phyloP scores from a whole-genome alignment of 2,888 invertebrate species.

The Pardosa pseudoannulata region DNA sequence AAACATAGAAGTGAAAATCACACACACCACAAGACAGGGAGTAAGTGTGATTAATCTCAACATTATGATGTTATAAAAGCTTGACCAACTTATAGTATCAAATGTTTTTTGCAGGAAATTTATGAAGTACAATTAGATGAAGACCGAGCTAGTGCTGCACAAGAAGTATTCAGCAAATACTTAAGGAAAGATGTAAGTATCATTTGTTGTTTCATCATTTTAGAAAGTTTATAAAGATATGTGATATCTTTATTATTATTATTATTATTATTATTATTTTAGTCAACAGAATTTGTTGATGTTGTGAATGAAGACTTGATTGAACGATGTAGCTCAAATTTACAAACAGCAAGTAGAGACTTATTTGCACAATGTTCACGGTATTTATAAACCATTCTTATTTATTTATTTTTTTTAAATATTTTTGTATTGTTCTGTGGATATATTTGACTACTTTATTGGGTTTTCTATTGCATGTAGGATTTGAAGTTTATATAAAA shows the following conservation, averaged over 20 bases:
- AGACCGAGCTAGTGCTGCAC: constrained; percentile 87
- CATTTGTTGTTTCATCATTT: neutral
- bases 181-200: constrained; percentile 77
- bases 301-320: constrained; percentile 84
- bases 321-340: constrained; percentile 82
- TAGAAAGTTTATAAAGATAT: neutral
- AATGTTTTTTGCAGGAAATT: constrained; percentile 81
- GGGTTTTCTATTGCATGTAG: too few species aligned
- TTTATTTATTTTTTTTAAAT: too few species aligned
- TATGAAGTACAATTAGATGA: constrained; percentile 97
- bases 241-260: constrained; percentile 14
- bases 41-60: too few species aligned
- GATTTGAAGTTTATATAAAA: too few species aligned
- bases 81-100: too few species aligned
- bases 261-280: too few species aligned
- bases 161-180: constrained; percentile 82
- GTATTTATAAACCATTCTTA: constrained; percentile 75
- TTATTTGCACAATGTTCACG: constrained; percentile 89
- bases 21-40: too few species aligned
- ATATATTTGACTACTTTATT: too few species aligned
- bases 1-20: too few species aligned
- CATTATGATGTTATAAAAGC: too few species aligned
- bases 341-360: constrained; percentile 88
- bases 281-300: constrained; percentile 83
- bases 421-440: too few species aligned